These are phyloP conservation scores for Helicoverpa zea DNA, from an alignment of 1,140 invertebrate genomes.

Conservation along the genomic window DNA sequence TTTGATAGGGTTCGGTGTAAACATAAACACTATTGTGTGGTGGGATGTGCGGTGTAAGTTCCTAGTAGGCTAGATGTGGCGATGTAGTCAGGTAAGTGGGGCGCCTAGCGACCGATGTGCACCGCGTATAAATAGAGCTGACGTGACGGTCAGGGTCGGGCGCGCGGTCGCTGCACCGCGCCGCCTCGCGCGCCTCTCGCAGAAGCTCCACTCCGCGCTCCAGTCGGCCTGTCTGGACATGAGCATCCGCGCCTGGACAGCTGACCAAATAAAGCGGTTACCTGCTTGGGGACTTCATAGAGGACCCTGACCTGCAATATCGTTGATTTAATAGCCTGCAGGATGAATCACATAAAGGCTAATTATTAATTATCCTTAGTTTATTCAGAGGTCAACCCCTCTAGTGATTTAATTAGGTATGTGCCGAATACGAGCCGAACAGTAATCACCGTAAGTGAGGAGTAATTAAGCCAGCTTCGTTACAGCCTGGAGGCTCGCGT, in stretches of 20 bases:
- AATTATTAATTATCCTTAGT: constrained; percentile 42
- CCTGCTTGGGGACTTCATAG: constrained; percentile 1
- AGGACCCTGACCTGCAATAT: constrained; percentile 28
- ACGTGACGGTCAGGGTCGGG: constrained; percentile 48
- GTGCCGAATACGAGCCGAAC: neutral
- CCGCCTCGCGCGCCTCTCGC: neutral
- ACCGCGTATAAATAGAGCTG: constrained; percentile 55
- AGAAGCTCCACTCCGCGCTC: neutral
- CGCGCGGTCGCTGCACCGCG: constrained; percentile 58
- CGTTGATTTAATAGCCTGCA: neutral
- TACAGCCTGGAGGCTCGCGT: no score
- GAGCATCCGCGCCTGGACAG: neutral
- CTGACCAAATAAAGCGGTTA: constrained; percentile 46
- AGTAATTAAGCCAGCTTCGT: neutral
- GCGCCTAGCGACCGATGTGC: constrained; percentile 43
- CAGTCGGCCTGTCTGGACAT: neutral
- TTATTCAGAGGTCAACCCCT: constrained; percentile 28
- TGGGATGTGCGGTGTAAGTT: neutral
- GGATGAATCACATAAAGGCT: constrained; percentile 26
- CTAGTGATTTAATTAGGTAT: constrained; percentile 41
- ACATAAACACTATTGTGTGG: neutral
- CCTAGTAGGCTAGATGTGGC: constrained; percentile 1
- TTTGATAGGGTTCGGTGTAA: no score
- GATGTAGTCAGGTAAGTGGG: constrained; percentile 40
- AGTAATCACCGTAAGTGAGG: neutral